Base-by-base conservation (phyloP, 2,797 vertebrate species). In the Ataeniobius toweri region DNA sequence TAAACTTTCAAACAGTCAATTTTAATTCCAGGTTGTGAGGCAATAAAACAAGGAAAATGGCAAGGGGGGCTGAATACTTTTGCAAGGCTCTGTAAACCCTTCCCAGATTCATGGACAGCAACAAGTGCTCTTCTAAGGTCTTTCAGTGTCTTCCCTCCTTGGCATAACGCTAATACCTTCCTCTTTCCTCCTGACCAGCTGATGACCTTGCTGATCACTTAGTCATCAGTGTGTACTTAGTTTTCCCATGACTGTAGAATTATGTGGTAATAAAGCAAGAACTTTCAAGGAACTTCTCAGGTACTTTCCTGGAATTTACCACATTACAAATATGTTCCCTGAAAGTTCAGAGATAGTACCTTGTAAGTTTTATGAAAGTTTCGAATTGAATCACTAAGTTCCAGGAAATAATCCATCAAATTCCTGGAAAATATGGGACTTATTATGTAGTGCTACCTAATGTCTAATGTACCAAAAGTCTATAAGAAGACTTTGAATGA, bases 221-320 rank as follows among this genome's bases (percentile, higher is more conserved):
- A 59, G 26, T 28, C 26, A 31, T 28, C 58, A 59, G 26, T 31
- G 26, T 59, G 58, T 3, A 26, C 6, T 58, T 12, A 7, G 6
- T 56, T 56, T 56, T 56, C 53, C 53, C 22, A 1, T 24, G 53
- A 56, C 53, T 56, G 24, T 58, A 58, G 55, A 71, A 68, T 56
- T 71, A 69, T 56, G 71, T 75, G n/a, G 46, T 69, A 75, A 84
- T 81, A 56, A 24, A 58, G 10, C 44, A 46, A 46, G 6, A 7
- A 10, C 2, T 53, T 53, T 53, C 51, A 3, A 53, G 16, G 4
- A 53, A 20, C 18, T 22, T 53, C 22, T 55, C 18, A 7, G 20
- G 53, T 22, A 55, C 51, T 53, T 53, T 22, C 16, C 16, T 53
- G 18, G 20, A 53, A 53, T 16, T 22, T 53, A 53, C 20, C 20